Conservation (phyloP, 2,113 vertebrate genomes). For the Pyxicephalus adspersus region DNA sequence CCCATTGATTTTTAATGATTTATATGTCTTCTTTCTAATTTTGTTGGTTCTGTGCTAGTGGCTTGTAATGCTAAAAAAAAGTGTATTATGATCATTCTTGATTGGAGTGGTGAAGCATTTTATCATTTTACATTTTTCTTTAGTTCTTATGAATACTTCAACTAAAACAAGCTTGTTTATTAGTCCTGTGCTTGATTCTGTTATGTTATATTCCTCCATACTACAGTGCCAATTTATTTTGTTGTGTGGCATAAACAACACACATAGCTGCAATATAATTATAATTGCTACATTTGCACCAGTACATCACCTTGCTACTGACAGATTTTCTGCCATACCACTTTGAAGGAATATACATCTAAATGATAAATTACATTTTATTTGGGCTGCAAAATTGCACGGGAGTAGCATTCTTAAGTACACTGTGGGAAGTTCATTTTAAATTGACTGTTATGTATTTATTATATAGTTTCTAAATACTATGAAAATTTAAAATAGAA, state of each 20-base stretch:
- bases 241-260: not conserved
- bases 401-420: not conserved
- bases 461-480: not conserved
- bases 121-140: too few relatives aligned
- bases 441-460: constrained; percentile 6
- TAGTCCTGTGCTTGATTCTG: not conserved
- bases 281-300: constrained; percentile 27
- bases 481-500: not conserved
- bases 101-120: too few relatives aligned
- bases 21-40: too few relatives aligned
- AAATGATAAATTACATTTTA: constrained; percentile 23
- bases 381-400: constrained; percentile 1
- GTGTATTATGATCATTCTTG: too few relatives aligned
- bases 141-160: too few relatives aligned
- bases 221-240: not conserved
- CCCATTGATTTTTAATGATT: too few relatives aligned
- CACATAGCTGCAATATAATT: constrained; percentile 22
- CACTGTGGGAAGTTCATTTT: not conserved
- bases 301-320: constrained; percentile 13
- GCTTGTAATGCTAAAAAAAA: too few relatives aligned
- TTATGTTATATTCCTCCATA: not conserved
- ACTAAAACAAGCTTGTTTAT: not conserved
- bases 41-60: too few relatives aligned
- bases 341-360: constrained; percentile 6
- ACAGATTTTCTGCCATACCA: constrained; percentile 25